Conservation (phyloP, 2,113 vertebrate species). For the Rhabdornis inornatus region DNA sequence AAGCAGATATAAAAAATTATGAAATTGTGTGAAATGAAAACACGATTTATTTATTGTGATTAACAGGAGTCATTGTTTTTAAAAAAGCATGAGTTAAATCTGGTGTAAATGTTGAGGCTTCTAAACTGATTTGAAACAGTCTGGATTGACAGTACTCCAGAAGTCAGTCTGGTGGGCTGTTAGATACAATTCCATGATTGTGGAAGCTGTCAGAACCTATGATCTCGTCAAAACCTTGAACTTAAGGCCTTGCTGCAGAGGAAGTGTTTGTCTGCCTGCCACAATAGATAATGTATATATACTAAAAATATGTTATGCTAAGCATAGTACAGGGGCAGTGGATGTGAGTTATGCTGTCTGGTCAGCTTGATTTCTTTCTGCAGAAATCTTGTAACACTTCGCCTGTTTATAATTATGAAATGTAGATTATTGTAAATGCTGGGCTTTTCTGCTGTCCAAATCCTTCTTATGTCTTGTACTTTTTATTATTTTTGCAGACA, state of each 20-base stretch:
- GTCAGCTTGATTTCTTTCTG: background rate
- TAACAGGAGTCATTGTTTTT: background rate
- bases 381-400: background rate
- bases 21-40: background rate
- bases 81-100: background rate
- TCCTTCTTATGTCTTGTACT: background rate
- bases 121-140: background rate
- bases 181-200: background rate
- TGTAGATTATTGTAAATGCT: background rate
- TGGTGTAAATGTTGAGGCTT: background rate
- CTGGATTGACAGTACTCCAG: background rate
- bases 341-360: background rate
- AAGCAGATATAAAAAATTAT: background rate
- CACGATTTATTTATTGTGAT: background rate
- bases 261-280: background rate
- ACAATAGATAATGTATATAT: background rate
- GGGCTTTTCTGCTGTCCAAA: background rate
- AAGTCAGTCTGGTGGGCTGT: background rate
- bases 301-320: background rate
- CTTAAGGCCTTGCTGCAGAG: background rate
- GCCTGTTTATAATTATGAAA: background rate
- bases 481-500: background rate
- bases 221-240: background rate
- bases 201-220: background rate
- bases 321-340: background rate